A percentile compares a stretch with the other conserved stretches of the same genome.
Conservation (phyloP, 2,797 vertebrate genomes). For the Anisognathus igniventris region DNA sequence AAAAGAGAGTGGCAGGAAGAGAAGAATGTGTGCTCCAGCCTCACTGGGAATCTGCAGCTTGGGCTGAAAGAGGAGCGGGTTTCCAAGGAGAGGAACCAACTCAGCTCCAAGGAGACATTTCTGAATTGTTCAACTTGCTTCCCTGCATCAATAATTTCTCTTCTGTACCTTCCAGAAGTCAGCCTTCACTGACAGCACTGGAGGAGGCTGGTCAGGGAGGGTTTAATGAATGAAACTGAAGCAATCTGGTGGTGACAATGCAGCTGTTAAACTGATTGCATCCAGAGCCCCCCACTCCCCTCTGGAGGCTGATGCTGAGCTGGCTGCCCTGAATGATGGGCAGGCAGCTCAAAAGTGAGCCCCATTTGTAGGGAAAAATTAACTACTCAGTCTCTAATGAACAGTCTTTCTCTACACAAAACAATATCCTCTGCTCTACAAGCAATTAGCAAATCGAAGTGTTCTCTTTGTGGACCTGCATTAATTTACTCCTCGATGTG, state of each 20-base stretch:
- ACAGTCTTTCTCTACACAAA: conserved; percentile 4
- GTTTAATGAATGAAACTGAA: neutral
- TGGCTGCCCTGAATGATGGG: neutral
- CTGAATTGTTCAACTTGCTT: conserved; percentile 11
- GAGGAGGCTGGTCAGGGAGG: neutral
- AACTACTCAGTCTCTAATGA: conserved; percentile 39
- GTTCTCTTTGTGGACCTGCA: conserved; percentile 27
- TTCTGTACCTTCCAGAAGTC: neutral
- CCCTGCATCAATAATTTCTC: neutral
- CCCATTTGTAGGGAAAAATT: neutral
- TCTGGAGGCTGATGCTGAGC: neutral
- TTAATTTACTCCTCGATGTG: conserved; percentile 37
- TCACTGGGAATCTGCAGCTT: neutral
- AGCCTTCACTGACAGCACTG: neutral
- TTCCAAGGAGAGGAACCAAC: conserved; percentile 28
- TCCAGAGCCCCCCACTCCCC: neutral
- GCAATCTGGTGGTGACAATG: neutral
- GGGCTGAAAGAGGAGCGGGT: neutral
- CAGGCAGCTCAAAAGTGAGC: neutral
- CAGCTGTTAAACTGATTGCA: neutral
- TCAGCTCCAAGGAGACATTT: conserved; percentile 12
- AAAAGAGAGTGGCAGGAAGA: neutral
- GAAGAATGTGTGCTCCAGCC: neutral
- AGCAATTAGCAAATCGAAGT: conserved; percentile 59
- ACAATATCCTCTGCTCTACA: conserved; percentile 14